Evolutionary conservation across 2,888 invertebrate species (phyloP).

Genomic region (Eristalis pertinax): DNA sequence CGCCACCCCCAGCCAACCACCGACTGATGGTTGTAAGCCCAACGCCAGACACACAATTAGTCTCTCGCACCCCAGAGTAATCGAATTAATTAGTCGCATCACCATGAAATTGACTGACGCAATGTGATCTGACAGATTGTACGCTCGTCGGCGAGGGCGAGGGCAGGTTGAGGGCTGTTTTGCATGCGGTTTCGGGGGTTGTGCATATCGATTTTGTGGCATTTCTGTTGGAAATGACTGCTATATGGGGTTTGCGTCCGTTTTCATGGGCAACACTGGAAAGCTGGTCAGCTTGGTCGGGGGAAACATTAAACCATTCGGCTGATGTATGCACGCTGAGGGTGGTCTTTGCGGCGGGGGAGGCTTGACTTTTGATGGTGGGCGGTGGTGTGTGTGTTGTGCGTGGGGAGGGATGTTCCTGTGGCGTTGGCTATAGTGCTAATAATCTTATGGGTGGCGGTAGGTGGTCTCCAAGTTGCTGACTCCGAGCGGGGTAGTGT

Average conservation of each 20-base stretch:
- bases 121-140: background rate
- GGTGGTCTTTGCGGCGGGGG: background rate
- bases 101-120: constrained; percentile 7
- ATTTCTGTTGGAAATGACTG: background rate
- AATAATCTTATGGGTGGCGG: too few relatives aligned
- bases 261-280: too few relatives aligned
- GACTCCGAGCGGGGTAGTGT: too few relatives aligned
- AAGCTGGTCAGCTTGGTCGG: too few relatives aligned
- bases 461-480: too few relatives aligned
- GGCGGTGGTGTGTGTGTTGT: background rate
- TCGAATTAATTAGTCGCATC: constrained; percentile 7
- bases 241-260: too few relatives aligned
- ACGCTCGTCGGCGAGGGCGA: background rate
- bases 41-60: background rate
- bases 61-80: background rate
- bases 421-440: too few relatives aligned
- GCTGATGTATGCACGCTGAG: background rate
- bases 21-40: background rate
- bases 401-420: too few relatives aligned
- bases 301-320: too few relatives aligned
- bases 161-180: background rate
- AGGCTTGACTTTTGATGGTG: background rate
- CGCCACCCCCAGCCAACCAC: background rate
- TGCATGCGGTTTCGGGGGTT: background rate
- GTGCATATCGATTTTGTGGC: background rate